These are phyloP conservation scores for Mastomys natalensis DNA, from an alignment of 2,113 vertebrate genomes.

Conservation along the genomic window DNA sequence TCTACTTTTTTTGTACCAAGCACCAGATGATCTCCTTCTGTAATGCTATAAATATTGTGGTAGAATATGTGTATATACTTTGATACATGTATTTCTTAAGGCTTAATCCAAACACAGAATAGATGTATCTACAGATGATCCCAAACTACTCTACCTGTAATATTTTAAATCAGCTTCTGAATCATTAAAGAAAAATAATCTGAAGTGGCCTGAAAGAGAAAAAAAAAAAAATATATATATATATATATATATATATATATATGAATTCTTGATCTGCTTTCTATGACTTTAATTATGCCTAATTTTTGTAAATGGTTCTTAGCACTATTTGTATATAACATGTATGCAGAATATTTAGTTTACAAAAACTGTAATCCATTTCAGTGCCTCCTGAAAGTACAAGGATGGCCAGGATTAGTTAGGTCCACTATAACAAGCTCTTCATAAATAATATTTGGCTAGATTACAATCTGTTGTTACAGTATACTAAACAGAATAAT, in stretches of 20 bases:
- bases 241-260: background rate
- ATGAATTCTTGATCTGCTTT: constrained; percentile 35
- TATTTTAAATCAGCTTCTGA: background rate
- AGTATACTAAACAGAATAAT: constrained; percentile 56
- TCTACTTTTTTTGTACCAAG: background rate
- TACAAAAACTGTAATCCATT: background rate
- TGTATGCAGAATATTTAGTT: constrained; percentile 27
- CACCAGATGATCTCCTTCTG: background rate
- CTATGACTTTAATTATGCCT: background rate
- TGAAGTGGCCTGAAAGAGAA: constrained; percentile 34
- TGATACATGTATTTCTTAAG: background rate
- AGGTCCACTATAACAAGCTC: constrained; percentile 49
- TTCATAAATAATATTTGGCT: constrained; percentile 52
- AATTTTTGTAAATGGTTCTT: constrained; percentile 47
- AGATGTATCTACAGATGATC: background rate
- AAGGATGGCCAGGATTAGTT: constrained; percentile 44
- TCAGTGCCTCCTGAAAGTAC: background rate
- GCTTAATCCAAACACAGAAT: background rate
- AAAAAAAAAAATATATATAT: too few species aligned
- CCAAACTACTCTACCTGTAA: background rate
- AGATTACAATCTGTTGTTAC: constrained; percentile 61
- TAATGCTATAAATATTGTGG: background rate
- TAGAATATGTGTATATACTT: background rate
- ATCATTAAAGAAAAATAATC: constrained; percentile 7
- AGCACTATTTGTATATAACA: background rate